Evolutionary conservation across 2,113 vertebrate species (phyloP).

Genomic region (Onychostoma macrolepis): DNA sequence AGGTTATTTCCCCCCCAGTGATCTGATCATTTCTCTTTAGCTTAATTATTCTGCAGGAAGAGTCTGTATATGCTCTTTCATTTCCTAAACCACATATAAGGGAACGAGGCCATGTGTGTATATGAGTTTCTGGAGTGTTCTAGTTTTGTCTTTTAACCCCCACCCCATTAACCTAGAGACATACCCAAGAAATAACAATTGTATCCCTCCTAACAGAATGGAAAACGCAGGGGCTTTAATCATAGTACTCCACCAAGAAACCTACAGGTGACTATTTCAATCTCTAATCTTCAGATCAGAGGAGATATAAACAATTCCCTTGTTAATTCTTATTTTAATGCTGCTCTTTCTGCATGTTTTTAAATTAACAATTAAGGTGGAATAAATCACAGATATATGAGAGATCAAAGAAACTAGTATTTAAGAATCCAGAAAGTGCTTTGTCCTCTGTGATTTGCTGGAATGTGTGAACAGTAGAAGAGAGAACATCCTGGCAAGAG

Average conservation of each 20-base stretch:
- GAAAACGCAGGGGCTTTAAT: background rate
- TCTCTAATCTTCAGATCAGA: constrained; percentile 27
- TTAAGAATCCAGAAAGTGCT: background rate
- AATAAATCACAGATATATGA: background rate
- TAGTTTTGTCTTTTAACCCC: constrained; percentile 8
- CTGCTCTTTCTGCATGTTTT: background rate
- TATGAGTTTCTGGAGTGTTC: constrained; percentile 6
- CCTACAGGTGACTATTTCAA: constrained; percentile 16
- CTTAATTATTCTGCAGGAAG: constrained; percentile 15
- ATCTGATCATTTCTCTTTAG: constrained; percentile 16
- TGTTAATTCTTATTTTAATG: constrained; percentile 5
- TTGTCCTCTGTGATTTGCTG: background rate
- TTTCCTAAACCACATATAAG: constrained; percentile 37
- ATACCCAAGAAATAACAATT: background rate
- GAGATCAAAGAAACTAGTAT: background rate
- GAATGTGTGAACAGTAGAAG: background rate
- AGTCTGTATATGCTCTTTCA: background rate
- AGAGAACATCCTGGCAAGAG: background rate
- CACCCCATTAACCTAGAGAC: constrained; percentile 4
- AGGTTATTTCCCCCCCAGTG: constrained; percentile 3
- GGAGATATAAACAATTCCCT: background rate
- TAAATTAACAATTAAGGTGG: background rate
- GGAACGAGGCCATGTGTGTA: constrained; percentile 1
- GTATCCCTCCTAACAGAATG: background rate
- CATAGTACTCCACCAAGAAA: background rate